phyloP scores from a whole-genome alignment of 2,113 vertebrate genomes.

The Xerus inauris region DNA sequence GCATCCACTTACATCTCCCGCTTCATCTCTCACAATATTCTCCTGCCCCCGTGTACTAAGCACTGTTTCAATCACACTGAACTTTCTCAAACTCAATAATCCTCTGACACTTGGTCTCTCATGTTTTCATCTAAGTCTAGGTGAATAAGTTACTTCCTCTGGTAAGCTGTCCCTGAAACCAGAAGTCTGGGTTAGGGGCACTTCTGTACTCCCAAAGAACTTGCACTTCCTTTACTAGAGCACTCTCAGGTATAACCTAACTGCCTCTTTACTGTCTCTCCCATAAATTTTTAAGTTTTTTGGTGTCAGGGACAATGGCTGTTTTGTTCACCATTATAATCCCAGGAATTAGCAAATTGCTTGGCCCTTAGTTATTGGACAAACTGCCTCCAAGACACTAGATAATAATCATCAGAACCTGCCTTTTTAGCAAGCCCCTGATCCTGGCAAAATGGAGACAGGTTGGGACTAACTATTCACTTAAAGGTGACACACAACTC shows the following conservation, averaged over 20 bases:
- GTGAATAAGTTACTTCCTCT: not conserved
- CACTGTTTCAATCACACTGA: not conserved
- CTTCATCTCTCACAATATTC: slow-evolving; percentile 13
- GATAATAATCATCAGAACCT: slow-evolving; percentile 20
- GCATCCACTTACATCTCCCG: not conserved
- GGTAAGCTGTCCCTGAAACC: not conserved
- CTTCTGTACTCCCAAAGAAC: not conserved
- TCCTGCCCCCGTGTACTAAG: not conserved
- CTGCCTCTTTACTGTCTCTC: slow-evolving; percentile 16
- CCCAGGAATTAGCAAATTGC: slow-evolving; percentile 22
- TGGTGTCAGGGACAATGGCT: not conserved
- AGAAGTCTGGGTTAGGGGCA: not conserved
- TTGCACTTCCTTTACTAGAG: not conserved
- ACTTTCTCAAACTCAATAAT: slow-evolving; percentile 52
- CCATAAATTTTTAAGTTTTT: not conserved
- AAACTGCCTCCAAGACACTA: slow-evolving; percentile 22
- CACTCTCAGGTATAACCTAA: not conserved
- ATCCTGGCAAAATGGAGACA: slow-evolving; percentile 30
- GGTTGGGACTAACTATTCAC: slow-evolving; percentile 18
- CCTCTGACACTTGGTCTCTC: not conserved
- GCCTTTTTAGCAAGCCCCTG: not conserved
- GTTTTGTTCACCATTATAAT: slow-evolving; percentile 25
- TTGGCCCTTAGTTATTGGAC: slow-evolving; percentile 30
- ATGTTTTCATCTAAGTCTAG: slow-evolving; percentile 35
- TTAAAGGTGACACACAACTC: slow-evolving; percentile 45